Base-by-base conservation (phyloP, 2,888 invertebrate species). In the Lepidochrysops patricia region DNA sequence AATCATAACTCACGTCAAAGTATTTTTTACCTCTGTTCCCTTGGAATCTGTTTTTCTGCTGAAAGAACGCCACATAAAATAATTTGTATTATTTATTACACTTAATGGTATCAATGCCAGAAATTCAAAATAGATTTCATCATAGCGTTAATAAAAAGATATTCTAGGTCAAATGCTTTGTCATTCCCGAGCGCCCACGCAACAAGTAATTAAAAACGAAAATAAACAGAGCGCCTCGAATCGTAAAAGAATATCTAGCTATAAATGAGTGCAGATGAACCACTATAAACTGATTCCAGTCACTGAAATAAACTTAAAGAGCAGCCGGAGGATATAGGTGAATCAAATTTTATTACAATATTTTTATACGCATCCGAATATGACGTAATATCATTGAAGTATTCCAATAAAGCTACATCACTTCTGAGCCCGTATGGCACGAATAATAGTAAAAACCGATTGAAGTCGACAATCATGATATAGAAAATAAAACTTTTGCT, bases 141-240 rank as follows among this genome's bases (percentile, higher is more conserved):
- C 63, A 65, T 64, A 67, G 62, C 68, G 64, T 66, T 66, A 68
- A 64, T 62, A 66, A 68, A 68, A 69, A 67, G 59, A 64, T 70
- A 69, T 71, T 70, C 70, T 69, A 71, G 71, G 71, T 73, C 74
- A 71, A 79, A 76, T 75, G 76, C 78, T 82, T 81, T 86, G 85
- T 86, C 87, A 85, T 82, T 82, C 82, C 77, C 75, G 81, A 69
- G 79, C 67, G 67, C 88, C 87, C 80, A 85, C 87, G 86, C 86
- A 67, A 72, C 72, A 75, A 83, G 89, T 89, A 89, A 90, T 89
- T 90, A 89, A 90, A 90, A 89, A 87, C 85, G 79, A 89, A 89
- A 90, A 89, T 90, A 90, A 90, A 89, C 89, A 86, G 80, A 84
- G 76, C 86, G 84, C 78, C 77, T 80, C 76, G 77, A 86, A 88